Base-by-base conservation (phyloP, 2,113 vertebrate species). In the Atlantisia rogersi region DNA sequence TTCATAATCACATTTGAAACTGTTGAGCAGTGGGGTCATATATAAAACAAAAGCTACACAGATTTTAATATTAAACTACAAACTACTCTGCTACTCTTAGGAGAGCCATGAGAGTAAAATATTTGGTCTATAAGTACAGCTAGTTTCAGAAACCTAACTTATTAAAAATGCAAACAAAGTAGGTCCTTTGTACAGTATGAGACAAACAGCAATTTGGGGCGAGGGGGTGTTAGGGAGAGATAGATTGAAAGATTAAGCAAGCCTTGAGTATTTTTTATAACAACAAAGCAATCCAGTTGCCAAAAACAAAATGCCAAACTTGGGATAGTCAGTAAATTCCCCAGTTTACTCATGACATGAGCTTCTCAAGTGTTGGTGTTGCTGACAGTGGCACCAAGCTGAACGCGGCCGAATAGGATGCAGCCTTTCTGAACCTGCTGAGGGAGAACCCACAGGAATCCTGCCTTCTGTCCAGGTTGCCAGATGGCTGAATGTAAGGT, bases 1-100 rank as follows among this genome's bases (percentile, higher is more conserved):
- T 97, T 67, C 82, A 96, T 94, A 97, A 97, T 96, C 88, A 95
- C 84, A 60, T 40, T 70, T 94, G 96, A 91, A 95, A 96, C 60
- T 78, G 88, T 68, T 90, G 73, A 96, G 69, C n/a, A 19, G 70
- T 67, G 80, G 60, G 53, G 75, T 91, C 94, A 92, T 70, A 91
- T 60, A 92, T 25, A 90, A 83, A 88, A 25, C 37, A 78, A 92
- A 93, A 90, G 1, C 63, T 12, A 83, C 4, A 15, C 9, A 82
- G 48, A 88, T 77, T 84, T 92, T 82, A 75, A 82, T 53, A 59
- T 0, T 78, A 48, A 81, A 64, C 46, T 59, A 64, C 19, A 62
- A 62, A 82, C 74, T 88, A 58, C 29, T 78, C 58, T 40, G 11
- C 53, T 52, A 20, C 39, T 75, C 75, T 71, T 55, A 83, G 39